A percentile compares a stretch with the other conserved stretches of the same genome.
These are phyloP conservation scores for Tragelaphus imberbis DNA, from an alignment of 2,113 vertebrate species.

Conservation along the genomic window DNA sequence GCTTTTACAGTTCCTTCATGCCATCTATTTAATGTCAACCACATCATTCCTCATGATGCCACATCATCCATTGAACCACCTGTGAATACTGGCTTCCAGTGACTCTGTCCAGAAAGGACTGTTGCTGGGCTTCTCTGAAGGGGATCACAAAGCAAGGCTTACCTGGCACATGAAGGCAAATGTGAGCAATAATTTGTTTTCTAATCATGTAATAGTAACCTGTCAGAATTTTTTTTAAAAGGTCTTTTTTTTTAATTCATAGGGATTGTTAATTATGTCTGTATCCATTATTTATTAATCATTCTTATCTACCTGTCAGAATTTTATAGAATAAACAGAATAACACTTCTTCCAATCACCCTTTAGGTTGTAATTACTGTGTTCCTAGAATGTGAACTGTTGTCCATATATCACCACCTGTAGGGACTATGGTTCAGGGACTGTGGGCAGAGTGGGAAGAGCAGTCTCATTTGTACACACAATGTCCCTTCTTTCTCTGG, in stretches of 20 bases:
- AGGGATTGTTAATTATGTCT: background rate
- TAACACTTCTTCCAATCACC: background rate
- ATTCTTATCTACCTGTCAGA: background rate
- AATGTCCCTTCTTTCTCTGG: background rate
- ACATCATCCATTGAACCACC: background rate
- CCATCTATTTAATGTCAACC: background rate
- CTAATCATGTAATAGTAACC: background rate
- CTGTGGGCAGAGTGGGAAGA: background rate
- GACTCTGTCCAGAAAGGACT: background rate
- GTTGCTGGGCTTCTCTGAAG: background rate
- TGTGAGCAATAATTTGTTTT: background rate
- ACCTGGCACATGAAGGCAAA: background rate
- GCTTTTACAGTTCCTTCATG: background rate
- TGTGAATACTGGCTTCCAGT: background rate
- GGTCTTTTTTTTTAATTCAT: background rate
- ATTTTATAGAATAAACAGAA: background rate
- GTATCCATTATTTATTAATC: background rate
- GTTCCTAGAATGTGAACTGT: background rate
- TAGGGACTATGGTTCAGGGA: background rate
- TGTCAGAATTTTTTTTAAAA: background rate
- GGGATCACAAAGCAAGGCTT: background rate
- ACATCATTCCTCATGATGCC: background rate
- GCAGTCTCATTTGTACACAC: background rate
- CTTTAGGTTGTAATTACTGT: background rate
- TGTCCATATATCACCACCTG: rapidly evolving